Evolutionary conservation across 2,113 vertebrate genomes (phyloP).

Genomic region (Orthochromis indermauri): DNA sequence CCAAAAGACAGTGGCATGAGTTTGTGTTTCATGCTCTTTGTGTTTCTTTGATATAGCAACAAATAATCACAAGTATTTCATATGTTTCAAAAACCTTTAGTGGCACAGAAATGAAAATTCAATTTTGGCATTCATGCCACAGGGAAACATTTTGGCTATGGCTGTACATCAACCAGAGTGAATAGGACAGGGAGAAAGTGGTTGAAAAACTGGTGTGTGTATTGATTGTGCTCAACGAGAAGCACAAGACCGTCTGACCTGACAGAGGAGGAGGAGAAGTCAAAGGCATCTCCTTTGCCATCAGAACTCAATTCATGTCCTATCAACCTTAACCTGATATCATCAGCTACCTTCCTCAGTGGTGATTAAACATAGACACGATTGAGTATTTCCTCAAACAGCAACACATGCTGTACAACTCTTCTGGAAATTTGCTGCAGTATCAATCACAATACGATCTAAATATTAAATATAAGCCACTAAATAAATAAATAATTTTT

Average conservation of each 20-base stretch:
- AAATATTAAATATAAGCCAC: neutral
- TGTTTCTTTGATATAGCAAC: neutral
- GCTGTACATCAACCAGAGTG: neutral
- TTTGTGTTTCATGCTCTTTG: neutral
- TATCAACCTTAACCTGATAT: neutral
- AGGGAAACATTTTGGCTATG: neutral
- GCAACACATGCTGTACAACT: neutral
- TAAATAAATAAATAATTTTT: neutral
- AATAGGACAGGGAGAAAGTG: neutral
- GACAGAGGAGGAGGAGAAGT: neutral
- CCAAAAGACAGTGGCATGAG: neutral
- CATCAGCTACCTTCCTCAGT: neutral
- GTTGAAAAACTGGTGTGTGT: neutral
- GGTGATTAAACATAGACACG: neutral
- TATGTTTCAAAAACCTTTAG: neutral
- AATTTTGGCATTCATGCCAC: neutral
- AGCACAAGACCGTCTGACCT: neutral
- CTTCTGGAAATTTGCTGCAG: neutral
- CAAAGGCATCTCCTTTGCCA: slow-evolving; percentile 32
- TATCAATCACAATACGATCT: neutral
- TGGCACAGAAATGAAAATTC: neutral
- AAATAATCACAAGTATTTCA: neutral
- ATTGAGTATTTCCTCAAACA: neutral
- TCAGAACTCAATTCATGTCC: slow-evolving; percentile 19
- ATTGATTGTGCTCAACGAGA: slow-evolving; percentile 8